Evolutionary conservation across 1,140 invertebrate genomes (phyloP).

Genomic region (Heliconius hermathena): DNA sequence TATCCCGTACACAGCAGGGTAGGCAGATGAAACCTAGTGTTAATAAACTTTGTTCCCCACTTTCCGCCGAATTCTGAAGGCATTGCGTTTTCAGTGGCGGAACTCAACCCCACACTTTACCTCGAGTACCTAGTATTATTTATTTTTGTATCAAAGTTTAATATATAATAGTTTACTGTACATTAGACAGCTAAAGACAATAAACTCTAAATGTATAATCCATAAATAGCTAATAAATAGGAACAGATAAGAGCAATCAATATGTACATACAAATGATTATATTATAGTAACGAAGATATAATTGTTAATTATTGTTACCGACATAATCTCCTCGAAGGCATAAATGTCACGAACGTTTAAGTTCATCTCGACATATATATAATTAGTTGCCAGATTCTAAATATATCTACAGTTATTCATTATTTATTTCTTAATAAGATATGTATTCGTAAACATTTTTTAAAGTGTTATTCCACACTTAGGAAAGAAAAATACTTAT

Average conservation of each 20-base stretch:
- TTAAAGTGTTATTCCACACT: too few relatives aligned
- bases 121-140: too few relatives aligned
- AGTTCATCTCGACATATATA: not conserved
- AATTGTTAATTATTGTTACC: conserved; percentile 4
- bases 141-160: not conserved
- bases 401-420: not conserved
- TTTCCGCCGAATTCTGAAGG: too few relatives aligned
- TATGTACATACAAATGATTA: not conserved
- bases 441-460: not conserved
- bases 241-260: not conserved
- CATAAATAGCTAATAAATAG: not conserved
- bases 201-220: not conserved
- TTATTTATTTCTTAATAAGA: not conserved
- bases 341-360: conserved; percentile 3
- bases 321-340: conserved; percentile 5
- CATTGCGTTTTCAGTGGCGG: too few relatives aligned
- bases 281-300: conserved; percentile 2
- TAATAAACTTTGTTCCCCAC: too few relatives aligned
- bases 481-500: too few relatives aligned
- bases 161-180: not conserved
- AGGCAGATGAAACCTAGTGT: too few relatives aligned
- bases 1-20: too few relatives aligned
- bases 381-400: not conserved
- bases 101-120: too few relatives aligned
- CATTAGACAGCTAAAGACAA: not conserved